A percentile compares a stretch with the other conserved stretches of the same genome.
Evolutionary conservation across 2,113 vertebrate species (phyloP).

Genomic region (Spea bombifrons): DNA sequence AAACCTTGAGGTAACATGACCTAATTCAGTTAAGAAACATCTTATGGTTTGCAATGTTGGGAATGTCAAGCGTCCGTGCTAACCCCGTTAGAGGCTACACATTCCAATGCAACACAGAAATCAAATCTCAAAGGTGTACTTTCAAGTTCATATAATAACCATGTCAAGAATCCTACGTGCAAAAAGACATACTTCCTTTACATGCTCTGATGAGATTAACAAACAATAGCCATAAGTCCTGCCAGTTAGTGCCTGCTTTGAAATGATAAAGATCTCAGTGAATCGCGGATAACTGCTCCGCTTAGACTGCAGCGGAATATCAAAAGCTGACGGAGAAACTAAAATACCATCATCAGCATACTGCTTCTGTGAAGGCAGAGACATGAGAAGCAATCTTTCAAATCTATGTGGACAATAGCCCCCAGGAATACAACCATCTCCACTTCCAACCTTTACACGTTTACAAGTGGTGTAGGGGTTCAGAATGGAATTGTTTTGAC

Average conservation of each 20-base stretch:
- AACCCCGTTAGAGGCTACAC: conserved; percentile 6
- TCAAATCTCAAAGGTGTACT: conserved; percentile 24
- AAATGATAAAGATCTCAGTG: conserved; percentile 32
- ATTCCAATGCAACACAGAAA: conserved; percentile 7
- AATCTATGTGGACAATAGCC: conserved; percentile 13
- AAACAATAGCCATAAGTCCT: conserved; percentile 38
- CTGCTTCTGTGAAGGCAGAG: not conserved
- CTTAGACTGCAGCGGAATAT: not conserved
- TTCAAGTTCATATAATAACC: conserved; percentile 35
- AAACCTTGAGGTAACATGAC: conserved; percentile 16
- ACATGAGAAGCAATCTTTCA: conserved; percentile 6
- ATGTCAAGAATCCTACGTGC: conserved; percentile 33
- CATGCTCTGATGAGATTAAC: conserved; percentile 37
- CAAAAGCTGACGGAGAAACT: not conserved
- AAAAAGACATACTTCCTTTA: conserved; percentile 42
- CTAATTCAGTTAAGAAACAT: conserved; percentile 7
- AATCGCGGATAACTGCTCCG: conserved; percentile 27
- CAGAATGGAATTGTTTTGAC: not conserved
- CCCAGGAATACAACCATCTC: not conserved
- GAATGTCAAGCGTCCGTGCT: not conserved
- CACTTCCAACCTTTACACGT: not conserved
- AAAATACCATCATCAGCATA: conserved; percentile 3
- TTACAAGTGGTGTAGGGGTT: not conserved
- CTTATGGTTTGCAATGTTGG: not conserved
- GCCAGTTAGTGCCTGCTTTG: conserved; percentile 33